Evolutionary conservation across 2,797 vertebrate species (phyloP), one percentile per base, ranked within the genome.

Genomic region (Danio tinwini): DNA sequence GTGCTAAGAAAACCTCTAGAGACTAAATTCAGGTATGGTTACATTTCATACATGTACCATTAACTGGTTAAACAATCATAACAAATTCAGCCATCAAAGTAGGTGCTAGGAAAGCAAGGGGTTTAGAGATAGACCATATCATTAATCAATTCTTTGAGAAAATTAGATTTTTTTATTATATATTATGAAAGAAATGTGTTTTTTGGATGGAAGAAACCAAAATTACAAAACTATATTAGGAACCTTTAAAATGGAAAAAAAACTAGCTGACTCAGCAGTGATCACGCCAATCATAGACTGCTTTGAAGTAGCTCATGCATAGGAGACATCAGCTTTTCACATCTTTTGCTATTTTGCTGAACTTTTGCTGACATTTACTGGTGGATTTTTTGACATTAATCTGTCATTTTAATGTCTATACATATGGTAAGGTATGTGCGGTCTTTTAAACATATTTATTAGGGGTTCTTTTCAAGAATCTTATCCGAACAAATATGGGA

Each of bases 401-500:
- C 90, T 90, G 92, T 92, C 90, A 89, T 86, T 84, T 85, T 64
- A 80, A 85, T 81, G 86, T 89, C 83, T 47, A 47, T 29, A 71
- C 42, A 59, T 73, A 58, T 37, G 19, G 19, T n/a, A 73, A 73
- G 83, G 88, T 86, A 61, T 45, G 39, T 12, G 8, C 37, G 47
- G 68, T 88, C 84, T 88, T 69, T 0, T 86, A 88, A 85, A 83
- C 74, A 87, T 90, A 92, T 92, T 91, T 92, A 91, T 92, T 91
- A 88, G 92, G 92, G 93, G 68, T 68, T 55, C 55, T 90, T 92
- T 93, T 93, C 91, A 90, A 85, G 87, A 91, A 92, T 90, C 91
- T 93, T 92, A 90, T 86, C 79, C 88, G 88, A 89, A 88, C 87
- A 47, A 84, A 81, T 67, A 82, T 75, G 83, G 83, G 82, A 47